A percentile compares a stretch with the other conserved stretches of the same genome.
Conservation (phyloP, 2,113 vertebrate genomes). For the Lophotis ruficrista region DNA sequence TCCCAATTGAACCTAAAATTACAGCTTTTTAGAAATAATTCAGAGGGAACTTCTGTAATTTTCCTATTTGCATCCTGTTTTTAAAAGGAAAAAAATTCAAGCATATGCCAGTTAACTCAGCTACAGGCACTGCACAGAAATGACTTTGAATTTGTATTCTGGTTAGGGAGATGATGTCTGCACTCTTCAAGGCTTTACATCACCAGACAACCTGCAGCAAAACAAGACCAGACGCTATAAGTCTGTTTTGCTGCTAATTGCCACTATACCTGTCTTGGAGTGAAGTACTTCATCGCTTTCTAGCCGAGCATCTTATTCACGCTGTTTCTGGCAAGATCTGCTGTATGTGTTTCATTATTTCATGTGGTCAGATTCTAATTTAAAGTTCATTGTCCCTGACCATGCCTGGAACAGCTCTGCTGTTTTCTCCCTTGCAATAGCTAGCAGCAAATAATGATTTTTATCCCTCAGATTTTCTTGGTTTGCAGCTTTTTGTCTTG, state of each 20-base stretch:
- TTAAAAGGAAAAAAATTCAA: neutral
- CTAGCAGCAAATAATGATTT: neutral
- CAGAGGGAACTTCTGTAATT: neutral
- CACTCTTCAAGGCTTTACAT: neutral
- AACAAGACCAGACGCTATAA: neutral
- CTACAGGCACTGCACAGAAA: neutral
- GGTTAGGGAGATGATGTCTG: neutral
- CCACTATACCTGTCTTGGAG: neutral
- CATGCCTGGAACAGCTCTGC: neutral
- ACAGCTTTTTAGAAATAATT: neutral
- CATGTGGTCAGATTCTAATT: neutral
- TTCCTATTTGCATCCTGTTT: neutral
- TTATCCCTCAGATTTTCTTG: slow-evolving; percentile 37
- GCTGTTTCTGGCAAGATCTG: neutral
- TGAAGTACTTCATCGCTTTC: neutral
- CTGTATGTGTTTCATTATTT: neutral
- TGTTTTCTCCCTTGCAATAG: neutral
- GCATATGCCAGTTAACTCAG: neutral
- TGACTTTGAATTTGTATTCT: neutral
- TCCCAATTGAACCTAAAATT: neutral
- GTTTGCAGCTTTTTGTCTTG: slow-evolving; percentile 14
- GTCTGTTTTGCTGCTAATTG: slow-evolving; percentile 44
- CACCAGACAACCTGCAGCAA: slow-evolving; percentile 22
- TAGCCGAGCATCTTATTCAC: neutral
- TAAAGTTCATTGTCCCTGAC: neutral